Conservation (phyloP, 2,113 vertebrate genomes). For the Dasyurus viverrinus region DNA sequence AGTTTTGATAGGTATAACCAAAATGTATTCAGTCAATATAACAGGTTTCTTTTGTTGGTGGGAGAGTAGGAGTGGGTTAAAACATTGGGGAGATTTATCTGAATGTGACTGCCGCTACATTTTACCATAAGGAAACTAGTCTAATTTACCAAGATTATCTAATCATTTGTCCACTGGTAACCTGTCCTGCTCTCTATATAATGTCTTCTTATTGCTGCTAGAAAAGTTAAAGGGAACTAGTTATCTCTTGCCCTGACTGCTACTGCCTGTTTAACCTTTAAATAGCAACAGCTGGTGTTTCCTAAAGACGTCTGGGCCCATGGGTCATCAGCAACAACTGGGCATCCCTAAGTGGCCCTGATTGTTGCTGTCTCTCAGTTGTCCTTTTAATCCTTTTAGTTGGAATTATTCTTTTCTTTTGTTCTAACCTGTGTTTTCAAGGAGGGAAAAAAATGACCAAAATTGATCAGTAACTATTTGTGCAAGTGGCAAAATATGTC, state of each 20-base stretch:
- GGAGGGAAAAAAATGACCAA: neutral
- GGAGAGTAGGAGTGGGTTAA: neutral
- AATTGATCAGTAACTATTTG: neutral
- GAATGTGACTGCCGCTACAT: neutral
- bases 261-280: neutral
- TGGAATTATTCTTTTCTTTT: neutral
- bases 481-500: neutral
- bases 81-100: neutral
- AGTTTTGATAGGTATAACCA: neutral
- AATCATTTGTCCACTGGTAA: neutral
- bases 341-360: neutral
- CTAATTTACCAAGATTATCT: neutral
- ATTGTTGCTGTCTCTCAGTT: neutral
- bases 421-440: neutral
- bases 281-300: neutral
- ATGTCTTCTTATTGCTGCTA: neutral
- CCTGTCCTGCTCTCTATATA: neutral
- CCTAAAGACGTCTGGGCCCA: neutral
- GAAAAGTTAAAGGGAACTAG: neutral
- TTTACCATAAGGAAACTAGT: neutral
- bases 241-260: neutral
- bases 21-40: neutral
- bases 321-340: neutral
- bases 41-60: neutral
- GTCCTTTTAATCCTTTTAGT: neutral